These are phyloP conservation scores for Xerus inauris DNA, from an alignment of 2,113 vertebrate genomes.

Conservation along the genomic window DNA sequence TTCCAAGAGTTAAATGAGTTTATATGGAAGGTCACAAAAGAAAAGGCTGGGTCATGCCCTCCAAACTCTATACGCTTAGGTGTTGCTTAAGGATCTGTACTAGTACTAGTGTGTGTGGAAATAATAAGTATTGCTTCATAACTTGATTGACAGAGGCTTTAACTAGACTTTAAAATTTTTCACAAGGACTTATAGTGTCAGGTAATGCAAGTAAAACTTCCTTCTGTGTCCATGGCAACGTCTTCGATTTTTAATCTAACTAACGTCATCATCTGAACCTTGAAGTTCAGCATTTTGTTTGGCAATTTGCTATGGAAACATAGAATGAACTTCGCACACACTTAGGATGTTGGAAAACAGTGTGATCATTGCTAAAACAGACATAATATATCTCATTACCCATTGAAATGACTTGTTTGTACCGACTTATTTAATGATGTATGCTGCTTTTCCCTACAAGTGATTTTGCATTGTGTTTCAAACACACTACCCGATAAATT, in stretches of 20 bases:
- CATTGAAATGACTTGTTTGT: neutral
- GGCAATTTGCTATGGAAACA: neutral
- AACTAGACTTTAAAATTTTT: neutral
- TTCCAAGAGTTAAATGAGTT: neutral
- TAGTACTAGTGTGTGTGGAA: too few relatives aligned
- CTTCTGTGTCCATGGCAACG: neutral
- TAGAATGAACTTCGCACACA: neutral
- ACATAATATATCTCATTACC: neutral
- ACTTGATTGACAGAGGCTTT: neutral
- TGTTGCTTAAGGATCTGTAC: neutral
- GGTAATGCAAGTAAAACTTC: neutral
- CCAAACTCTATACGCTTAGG: rapidly evolving
- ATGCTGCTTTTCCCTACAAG: conserved; percentile 20
- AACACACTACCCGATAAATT: conserved; percentile 39
- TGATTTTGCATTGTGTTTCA: conserved; percentile 53
- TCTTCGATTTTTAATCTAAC: neutral
- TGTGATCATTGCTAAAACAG: conserved; percentile 48
- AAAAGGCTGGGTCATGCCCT: neutral
- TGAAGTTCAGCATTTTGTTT: neutral
- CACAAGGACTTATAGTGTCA: neutral
- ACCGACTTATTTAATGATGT: neutral
- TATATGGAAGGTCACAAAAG: neutral
- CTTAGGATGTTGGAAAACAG: neutral
- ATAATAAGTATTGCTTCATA: neutral
- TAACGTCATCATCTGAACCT: neutral